Percentiles rank a stretch among this genome's conserved stretches.
These are phyloP conservation scores for Adineta ricciae DNA, from an alignment of 2,888 invertebrate species.

Conservation along the genomic window DNA sequence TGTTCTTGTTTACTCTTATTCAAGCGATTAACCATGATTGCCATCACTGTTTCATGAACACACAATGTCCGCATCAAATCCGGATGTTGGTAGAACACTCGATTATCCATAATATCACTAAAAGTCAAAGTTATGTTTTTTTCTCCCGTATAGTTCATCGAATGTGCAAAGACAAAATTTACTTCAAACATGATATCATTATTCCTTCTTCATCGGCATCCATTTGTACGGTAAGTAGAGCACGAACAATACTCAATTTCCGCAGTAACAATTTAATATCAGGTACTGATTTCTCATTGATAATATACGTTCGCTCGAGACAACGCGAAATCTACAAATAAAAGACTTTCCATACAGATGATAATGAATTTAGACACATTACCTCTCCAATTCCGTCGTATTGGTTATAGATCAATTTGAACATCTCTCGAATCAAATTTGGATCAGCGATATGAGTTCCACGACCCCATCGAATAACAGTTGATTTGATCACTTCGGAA, in stretches of 20 bases:
- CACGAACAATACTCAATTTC: conserved; percentile 84
- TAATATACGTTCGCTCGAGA: conserved; percentile 88
- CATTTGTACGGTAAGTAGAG: conserved; percentile 92
- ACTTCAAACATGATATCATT: conserved; percentile 58
- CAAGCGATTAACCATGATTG: conserved; percentile 97
- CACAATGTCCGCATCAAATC: conserved; percentile 89
- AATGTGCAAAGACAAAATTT: background rate
- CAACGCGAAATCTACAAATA: conserved; percentile 64
- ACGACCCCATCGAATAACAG: conserved; percentile 78
- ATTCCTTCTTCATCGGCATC: conserved; percentile 94
- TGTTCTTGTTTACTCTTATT: conserved; percentile 37
- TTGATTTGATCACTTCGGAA: conserved; percentile 67
- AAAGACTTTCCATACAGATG: background rate
- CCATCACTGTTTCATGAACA: conserved; percentile 99
- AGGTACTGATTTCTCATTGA: conserved; percentile 75
- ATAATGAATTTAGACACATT: conserved; percentile 31
- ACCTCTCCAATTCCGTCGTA: conserved; percentile 88
- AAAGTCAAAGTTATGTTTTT: background rate
- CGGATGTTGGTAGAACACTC: conserved; percentile 99
- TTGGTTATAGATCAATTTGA: conserved; percentile 79
- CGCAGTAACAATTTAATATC: conserved; percentile 89
- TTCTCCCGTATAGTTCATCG: background rate
- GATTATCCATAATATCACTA: conserved; percentile 85
- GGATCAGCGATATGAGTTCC: conserved; percentile 86
- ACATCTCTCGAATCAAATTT: conserved; percentile 92